Percentiles rank a stretch among this genome's conserved stretches.
phyloP scores from a whole-genome alignment of 1,140 invertebrate species.

The Drosophila micromelanica region DNA sequence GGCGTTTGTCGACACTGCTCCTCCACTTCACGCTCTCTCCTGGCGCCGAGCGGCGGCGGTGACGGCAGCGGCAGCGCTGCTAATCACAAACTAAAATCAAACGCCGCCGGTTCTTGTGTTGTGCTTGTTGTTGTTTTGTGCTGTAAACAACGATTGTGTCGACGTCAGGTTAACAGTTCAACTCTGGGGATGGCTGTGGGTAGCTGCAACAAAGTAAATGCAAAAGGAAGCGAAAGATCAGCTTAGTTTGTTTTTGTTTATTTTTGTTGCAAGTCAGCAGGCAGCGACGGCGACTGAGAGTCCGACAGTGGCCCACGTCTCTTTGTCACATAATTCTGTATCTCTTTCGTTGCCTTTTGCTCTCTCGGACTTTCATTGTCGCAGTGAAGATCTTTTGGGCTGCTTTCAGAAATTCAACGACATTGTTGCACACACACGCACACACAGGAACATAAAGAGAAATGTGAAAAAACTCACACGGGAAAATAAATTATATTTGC shows the following conservation, averaged over 20 bases:
- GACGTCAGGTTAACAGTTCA: constrained; percentile 4
- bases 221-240: constrained; percentile 8
- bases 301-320: constrained; percentile 1
- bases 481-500: constrained; percentile 9
- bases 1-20: constrained; percentile 71
- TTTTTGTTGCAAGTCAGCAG: constrained; percentile 42
- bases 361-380: constrained; percentile 20
- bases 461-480: constrained; percentile 52
- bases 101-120: neutral
- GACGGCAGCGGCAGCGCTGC: constrained; percentile 47
- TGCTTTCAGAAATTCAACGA: constrained; percentile 41
- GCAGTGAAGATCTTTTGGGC: constrained; percentile 33
- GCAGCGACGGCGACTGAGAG: constrained; percentile 3
- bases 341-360: constrained; percentile 4
- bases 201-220: constrained; percentile 7
- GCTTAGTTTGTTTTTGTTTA: constrained; percentile 23
- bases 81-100: constrained; percentile 13
- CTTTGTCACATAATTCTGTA: constrained; percentile 25
- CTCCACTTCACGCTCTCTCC: constrained; percentile 67
- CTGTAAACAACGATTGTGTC: constrained; percentile 46
- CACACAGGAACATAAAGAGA: constrained; percentile 30
- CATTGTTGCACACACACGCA: constrained; percentile 27
- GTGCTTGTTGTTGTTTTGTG: constrained; percentile 3
- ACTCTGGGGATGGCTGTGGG: constrained; percentile 6
- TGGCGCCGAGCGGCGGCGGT: constrained; percentile 47